A percentile compares a stretch with the other conserved stretches of the same genome.
These are phyloP conservation scores for Limenitis camilla DNA, from an alignment of 2,888 invertebrate genomes.

Conservation along the genomic window DNA sequence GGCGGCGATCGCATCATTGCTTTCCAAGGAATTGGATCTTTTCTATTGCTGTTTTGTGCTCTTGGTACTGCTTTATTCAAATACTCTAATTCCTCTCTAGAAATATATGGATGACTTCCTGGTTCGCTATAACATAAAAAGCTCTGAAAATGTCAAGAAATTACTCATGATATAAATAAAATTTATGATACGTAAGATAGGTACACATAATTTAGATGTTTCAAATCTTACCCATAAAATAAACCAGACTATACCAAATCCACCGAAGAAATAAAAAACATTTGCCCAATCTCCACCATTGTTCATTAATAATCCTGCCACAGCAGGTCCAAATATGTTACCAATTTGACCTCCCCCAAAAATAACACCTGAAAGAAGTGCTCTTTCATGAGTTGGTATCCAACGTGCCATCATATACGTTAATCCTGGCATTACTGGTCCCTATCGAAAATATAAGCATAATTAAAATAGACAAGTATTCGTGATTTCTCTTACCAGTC, in stretches of 20 bases:
- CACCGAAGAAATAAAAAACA: conserved; percentile 61
- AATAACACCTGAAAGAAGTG: conserved; percentile 56
- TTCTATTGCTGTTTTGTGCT: conserved; percentile 31
- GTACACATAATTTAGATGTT: too few relatives aligned
- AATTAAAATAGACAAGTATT: background rate
- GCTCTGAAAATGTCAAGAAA: conserved; percentile 20
- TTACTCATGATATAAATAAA: background rate
- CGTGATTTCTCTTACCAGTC: too few relatives aligned
- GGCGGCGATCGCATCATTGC: conserved; percentile 74
- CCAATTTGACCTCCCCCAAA: conserved; percentile 62
- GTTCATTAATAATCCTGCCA: conserved; percentile 43
- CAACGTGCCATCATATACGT: conserved; percentile 63
- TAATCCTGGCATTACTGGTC: conserved; percentile 75
- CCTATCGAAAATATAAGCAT: too few relatives aligned
- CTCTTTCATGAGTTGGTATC: conserved; percentile 60
- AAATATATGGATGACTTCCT: conserved; percentile 45
- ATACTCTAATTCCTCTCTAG: conserved; percentile 45
- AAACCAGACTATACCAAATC: conserved; percentile 50
- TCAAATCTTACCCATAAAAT: conserved; percentile 40
- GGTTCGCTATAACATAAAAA: conserved; percentile 43
- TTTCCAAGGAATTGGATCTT: conserved; percentile 75
- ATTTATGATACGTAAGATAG: too few relatives aligned
- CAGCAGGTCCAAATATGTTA: conserved; percentile 43
- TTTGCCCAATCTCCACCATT: conserved; percentile 49
- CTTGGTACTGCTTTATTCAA: conserved; percentile 57